Base-by-base conservation (phyloP, 2,113 vertebrate species). In the Brachionichthys hirsutus region DNA sequence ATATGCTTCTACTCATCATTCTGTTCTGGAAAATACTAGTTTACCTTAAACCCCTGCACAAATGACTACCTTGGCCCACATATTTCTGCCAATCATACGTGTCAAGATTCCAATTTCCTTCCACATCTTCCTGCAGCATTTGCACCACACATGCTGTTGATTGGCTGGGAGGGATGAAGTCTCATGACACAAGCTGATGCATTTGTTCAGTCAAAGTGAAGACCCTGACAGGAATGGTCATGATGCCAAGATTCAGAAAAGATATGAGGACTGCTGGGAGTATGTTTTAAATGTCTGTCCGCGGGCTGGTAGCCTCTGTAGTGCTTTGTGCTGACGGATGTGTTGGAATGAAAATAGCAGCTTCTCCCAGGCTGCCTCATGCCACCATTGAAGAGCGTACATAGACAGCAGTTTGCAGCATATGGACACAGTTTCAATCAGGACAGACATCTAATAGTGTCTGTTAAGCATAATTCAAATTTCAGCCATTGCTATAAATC, bases 31-130 rank as follows among this genome's bases (percentile, higher is more conserved):
- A 73, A 78, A 81, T 58, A 57, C 70, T 58, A 81, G 51, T 84
- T 78, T 80, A 80, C 78, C 81, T 79, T 77, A 87, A 90, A 88
- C 86, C 73, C 81, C 75, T 34, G 75, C 81, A 83, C 89, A 87
- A 87, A 81, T 80, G 78, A 76, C 81, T 87, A 88, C 86, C 80
- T 67, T 56, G 70, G 81, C 73, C 87, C 70, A 85, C 89, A 84
- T 73, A 66, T 69, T 74, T 56, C 55, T 86, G 85, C 85, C 85
- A 88, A 75, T 90, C 89, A 85, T 79, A 78, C 83, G 83, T 85
- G 85, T 88, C 87, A 86, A 79, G 70, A 86, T 90, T 86, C 85
- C 82, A 88, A 85, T 87, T 87, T 81, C 83, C 70, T 62, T 83
- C 64, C 76, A 77, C 70, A 60, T 88, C 82, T 83, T n/a, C 70